Evolutionary conservation across 2,113 vertebrate genomes (phyloP).

Genomic region (Scomber japonicus): DNA sequence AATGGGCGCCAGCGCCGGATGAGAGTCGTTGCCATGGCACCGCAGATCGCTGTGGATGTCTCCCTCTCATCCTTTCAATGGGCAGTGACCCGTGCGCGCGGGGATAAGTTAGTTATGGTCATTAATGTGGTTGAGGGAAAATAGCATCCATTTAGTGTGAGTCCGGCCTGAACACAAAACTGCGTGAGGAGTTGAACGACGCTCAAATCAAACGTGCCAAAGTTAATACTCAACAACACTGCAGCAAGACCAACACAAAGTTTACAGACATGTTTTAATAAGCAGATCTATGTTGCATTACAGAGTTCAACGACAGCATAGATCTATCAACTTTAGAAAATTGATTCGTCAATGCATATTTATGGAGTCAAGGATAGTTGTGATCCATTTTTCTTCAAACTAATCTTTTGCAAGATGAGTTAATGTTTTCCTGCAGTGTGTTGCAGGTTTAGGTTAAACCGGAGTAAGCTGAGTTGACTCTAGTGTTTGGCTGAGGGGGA

Average conservation of each 20-base stretch:
- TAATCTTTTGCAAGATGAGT: neutral
- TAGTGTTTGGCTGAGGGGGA: slow-evolving; percentile 2
- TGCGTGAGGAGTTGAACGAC: slow-evolving; percentile 19
- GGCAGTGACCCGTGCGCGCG: slow-evolving; percentile 67
- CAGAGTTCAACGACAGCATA: neutral
- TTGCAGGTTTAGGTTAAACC: neutral
- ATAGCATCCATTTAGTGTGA: slow-evolving; percentile 49
- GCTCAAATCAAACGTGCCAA: slow-evolving; percentile 14
- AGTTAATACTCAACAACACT: slow-evolving; percentile 11
- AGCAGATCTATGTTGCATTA: neutral
- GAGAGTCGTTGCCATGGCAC: slow-evolving; percentile 79
- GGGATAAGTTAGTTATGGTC: slow-evolving; percentile 73
- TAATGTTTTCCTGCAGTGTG: neutral
- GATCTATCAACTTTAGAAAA: neutral
- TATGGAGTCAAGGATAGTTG: neutral
- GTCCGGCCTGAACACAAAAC: slow-evolving; percentile 7
- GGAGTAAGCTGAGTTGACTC: neutral
- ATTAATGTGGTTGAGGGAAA: slow-evolving; percentile 69
- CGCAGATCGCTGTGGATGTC: slow-evolving; percentile 64
- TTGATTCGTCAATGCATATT: neutral
- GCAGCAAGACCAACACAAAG: neutral
- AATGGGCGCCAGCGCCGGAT: slow-evolving; percentile 76
- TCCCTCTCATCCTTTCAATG: slow-evolving; percentile 63
- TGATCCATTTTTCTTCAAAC: neutral
- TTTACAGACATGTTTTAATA: neutral